Base-by-base conservation (phyloP, 2,797 vertebrate species). In the Thripadectes ignobilis region DNA sequence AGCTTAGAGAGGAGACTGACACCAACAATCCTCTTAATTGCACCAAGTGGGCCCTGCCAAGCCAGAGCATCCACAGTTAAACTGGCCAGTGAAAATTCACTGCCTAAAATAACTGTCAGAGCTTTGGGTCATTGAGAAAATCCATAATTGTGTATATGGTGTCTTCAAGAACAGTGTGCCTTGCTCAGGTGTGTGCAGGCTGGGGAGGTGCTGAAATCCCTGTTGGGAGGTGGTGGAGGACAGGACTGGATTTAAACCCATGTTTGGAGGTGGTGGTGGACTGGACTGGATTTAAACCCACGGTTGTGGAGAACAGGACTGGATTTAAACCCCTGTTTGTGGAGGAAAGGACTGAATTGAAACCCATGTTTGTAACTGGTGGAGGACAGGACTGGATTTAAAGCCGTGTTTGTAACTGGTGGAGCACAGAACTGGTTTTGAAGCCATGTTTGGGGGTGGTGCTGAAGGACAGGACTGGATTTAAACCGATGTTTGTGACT, bases 61-160 rank as follows among this genome's bases (percentile, higher is more conserved):
- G 27, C n/a, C 11, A 6, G 26, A 30, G 32, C 12, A 3, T 21
- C 22, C 54, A 4, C 24, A 26, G 6, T 27, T 34, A 2, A 12
- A 19, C 0, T 17, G 45, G 18, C 6, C 14, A 14, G 36, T 29
- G 62, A 61, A 22, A 74, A 65, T 46, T n/a, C 54, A 18, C 46
- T 13, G 32, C 22, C n/a, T 73, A 55, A 61, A 84, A 67, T 1
- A 14, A 14, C 1, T 9, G 48, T n/a, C 16, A 51, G 41, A 43
- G 8, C 66, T 88, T 65, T 0, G 1, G 6, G 32, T 48, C 26
- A 12, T 7, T 75, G 73, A 6, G 34, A 20, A 30, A 36, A 2
- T 12, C 49, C 4, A 0, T 19, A 0, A 4, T 27, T 38, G 4
- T 7, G 52, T 23, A 6, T 19, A 3, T 0, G 3, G 38, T 46